Base-by-base conservation (phyloP, 2,888 invertebrate species). In the Lobophora halterata region DNA sequence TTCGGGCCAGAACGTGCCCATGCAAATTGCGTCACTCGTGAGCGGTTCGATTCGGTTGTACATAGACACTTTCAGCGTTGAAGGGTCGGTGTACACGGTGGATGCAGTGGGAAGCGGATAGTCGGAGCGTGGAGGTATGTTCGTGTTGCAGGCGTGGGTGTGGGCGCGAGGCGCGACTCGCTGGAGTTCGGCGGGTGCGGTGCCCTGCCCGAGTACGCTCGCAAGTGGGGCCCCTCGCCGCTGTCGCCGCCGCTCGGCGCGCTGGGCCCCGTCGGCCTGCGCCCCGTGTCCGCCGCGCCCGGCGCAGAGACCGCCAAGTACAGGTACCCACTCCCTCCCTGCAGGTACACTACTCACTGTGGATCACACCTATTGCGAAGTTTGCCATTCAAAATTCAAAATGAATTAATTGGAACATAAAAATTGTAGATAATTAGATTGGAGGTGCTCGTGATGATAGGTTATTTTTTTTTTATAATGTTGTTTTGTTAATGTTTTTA, bases 231-330 rank as follows among this genome's bases (percentile, higher is more conserved):
- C 3, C 88, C 89, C 38, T 82, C 83, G 70, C 88, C 87, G 65
- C 82, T 87, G 63, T 94, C 95, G 51, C 95, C 95, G 58, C 95
- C 95, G 57, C 92, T 91, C 49, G 87, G 66, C 74, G 90, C 90
- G 61, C 91, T 92, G 46, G 93, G 92, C 37, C 85, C 73, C 88
- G 65, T 95, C 66, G 94, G 95, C 56, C 89, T 89, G 64, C 79
- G 91, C 47, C 78, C 88, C 65, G 87, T 88, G 43, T 86, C 86
- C 55, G 88, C 88, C 62, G 97, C 97, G 46, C 97, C 97, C 19
- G 97, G 97, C 52, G 97, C 97, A 1, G 97, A 97, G 88, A 94
- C 93, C 55, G 89, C 90, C 59, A 92, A 91, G 77, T 91, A 91
- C 77, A 90, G 94, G 80, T 92, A 79, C 67, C 31, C 50, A 1